These are phyloP conservation scores for Crax fasciolata DNA, from an alignment of 2,797 vertebrate species.

Conservation along the genomic window DNA sequence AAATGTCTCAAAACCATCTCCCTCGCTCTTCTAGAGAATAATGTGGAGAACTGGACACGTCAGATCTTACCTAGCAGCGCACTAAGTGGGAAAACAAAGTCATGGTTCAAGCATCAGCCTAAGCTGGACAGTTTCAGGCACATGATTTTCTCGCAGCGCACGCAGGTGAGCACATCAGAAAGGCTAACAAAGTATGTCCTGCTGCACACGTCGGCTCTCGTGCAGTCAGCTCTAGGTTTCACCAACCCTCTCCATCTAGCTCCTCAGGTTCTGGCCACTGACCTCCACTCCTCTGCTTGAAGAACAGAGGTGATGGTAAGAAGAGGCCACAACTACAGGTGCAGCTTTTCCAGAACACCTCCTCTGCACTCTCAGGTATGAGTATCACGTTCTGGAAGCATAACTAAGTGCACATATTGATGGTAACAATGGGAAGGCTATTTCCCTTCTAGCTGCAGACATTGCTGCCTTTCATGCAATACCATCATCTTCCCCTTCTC, in stretches of 20 bases:
- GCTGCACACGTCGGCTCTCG: neutral
- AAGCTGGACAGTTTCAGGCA: slow-evolving; percentile 68
- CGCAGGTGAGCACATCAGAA: neutral
- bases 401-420: neutral
- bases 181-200: slow-evolving; percentile 66
- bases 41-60: neutral
- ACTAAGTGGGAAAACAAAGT: neutral
- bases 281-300: neutral
- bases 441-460: neutral
- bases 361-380: neutral
- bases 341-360: neutral
- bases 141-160: slow-evolving; percentile 38
- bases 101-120: neutral
- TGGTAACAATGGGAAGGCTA: neutral
- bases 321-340: neutral
- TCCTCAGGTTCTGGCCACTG: neutral
- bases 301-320: neutral
- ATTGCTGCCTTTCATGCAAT: neutral
- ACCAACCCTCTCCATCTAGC: neutral
- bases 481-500: neutral
- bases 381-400: neutral
- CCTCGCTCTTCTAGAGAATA: neutral
- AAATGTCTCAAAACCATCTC: neutral
- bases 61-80: neutral
- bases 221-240: neutral